phyloP scores from a whole-genome alignment of 2,888 invertebrate species.

The Graphium colonna region DNA sequence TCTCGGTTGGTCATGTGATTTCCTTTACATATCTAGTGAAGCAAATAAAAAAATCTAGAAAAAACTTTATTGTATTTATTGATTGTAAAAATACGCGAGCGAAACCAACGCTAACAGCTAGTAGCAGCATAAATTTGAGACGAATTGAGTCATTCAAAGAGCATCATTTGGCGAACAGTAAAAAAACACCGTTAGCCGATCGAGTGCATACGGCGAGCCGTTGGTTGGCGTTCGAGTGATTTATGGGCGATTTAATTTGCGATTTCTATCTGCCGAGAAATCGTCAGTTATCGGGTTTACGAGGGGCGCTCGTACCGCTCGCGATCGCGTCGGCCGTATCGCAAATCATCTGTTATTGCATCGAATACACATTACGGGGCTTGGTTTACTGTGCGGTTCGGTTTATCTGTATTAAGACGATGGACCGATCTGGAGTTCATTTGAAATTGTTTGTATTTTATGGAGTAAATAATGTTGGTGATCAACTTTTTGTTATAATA shows the following conservation, averaged over 20 bases:
- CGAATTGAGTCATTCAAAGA: conserved; percentile 20
- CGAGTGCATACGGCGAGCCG: conserved; percentile 1
- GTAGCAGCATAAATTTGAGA: not conserved
- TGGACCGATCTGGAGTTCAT: not conserved
- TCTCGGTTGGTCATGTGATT: too few relatives aligned
- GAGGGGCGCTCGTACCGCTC: conserved; percentile 2
- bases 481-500: too few relatives aligned
- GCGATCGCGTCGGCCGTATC: conserved; percentile 13
- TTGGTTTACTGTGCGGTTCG: conserved; percentile 4
- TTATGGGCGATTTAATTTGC: conserved; percentile 49
- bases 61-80: not conserved
- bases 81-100: too few relatives aligned
- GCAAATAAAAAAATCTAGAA: too few relatives aligned
- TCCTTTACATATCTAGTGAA: too few relatives aligned
- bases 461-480: too few relatives aligned
- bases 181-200: conserved; percentile 27
- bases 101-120: too few relatives aligned
- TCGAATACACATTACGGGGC: conserved; percentile 10
- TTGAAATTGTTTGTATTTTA: too few relatives aligned
- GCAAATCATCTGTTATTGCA: conserved; percentile 16
- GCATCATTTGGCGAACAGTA: conserved; percentile 28
- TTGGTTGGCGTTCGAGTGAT: conserved; percentile 37
- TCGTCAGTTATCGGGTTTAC: conserved; percentile 21
- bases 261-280: conserved; percentile 33
- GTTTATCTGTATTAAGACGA: conserved; percentile 2